phyloP scores from a whole-genome alignment of 2,797 vertebrate genomes.

The Nannoperca australis region DNA sequence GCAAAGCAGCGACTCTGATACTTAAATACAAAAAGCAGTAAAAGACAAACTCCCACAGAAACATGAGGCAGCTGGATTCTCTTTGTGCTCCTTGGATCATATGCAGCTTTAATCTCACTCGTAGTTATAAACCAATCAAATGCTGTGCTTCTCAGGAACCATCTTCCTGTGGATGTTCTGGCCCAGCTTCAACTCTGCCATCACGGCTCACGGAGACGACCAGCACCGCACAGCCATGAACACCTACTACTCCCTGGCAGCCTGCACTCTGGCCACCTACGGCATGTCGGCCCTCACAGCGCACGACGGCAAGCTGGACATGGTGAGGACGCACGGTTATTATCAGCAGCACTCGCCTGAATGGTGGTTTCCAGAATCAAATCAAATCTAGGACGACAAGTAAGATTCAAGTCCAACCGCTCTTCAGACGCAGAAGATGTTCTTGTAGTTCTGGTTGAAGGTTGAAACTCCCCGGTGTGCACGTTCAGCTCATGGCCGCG shows the following conservation, averaged over 20 bases:
- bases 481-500: no score
- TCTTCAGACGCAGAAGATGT: not conserved
- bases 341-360: fast-evolving
- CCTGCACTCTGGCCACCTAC: constrained; percentile 89
- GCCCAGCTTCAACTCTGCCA: constrained; percentile 93
- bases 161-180: constrained; percentile 97
- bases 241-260: constrained; percentile 92
- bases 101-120: not conserved
- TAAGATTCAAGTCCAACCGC: not conserved
- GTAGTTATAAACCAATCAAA: not conserved
- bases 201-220: constrained; percentile 76
- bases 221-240: constrained; percentile 92
- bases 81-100: not conserved
- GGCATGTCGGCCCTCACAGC: constrained; percentile 85
- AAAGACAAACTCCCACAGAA: not conserved
- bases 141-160: constrained; percentile 82
- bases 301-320: constrained; percentile 84
- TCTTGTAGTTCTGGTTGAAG: not conserved
- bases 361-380: not conserved
- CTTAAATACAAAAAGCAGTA: no score
- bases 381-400: no score
- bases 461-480: not conserved
- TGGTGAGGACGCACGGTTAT: constrained; percentile 83
- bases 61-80: not conserved
- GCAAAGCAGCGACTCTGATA: no score